Base-by-base conservation (phyloP, 2,888 invertebrate species). In the Epicampocera succincta region DNA sequence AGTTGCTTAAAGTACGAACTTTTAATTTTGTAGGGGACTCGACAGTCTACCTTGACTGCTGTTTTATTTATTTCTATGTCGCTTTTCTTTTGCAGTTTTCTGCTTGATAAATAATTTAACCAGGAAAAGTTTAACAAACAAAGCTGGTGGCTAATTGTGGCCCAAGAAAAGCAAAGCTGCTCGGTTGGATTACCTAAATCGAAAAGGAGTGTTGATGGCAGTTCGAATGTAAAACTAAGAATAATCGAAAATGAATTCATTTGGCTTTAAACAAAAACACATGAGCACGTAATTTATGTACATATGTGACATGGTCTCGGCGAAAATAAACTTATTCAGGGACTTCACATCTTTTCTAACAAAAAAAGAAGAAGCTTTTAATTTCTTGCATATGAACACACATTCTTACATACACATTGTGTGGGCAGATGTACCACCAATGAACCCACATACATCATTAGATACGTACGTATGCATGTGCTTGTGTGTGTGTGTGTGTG, bases 31-130 rank as follows among this genome's bases (percentile, higher is more conserved):
- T 58, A 72, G 58, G 0, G 52, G 0, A 12, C 0, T 1, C 3
- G 1, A 4, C 33, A 66, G 50, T 78, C 78, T 58, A n/a, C 5
- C 1, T 8, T 33, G 33, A 25, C 11, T 54, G 25, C 12, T 8
- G 5, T 15, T 11, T 5, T 15, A 4, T 50, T 8, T 17, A 42
- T 21, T 12, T 17, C n/a, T n/a, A n/a, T n/a, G n/a, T 48, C 3
- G 11, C 13, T 29, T 42, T 29, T 17, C 6, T 17, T 33, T 72
- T 9, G 21, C 50, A 46, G 29, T 17, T n/a, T 6, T 33, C 52
- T 73, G 78, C 61, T 82, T 82, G 78, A 84, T 85, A 84, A 85
- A 85, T 85, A 84, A 84, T 85, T 85, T 84, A 85, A 84, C 84
- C 81, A 79, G 83, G 69, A 73, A 81, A 82, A 71, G 40, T 63